Conservation (phyloP, 2,113 vertebrate species). For the Datnioides undecimradiatus region DNA sequence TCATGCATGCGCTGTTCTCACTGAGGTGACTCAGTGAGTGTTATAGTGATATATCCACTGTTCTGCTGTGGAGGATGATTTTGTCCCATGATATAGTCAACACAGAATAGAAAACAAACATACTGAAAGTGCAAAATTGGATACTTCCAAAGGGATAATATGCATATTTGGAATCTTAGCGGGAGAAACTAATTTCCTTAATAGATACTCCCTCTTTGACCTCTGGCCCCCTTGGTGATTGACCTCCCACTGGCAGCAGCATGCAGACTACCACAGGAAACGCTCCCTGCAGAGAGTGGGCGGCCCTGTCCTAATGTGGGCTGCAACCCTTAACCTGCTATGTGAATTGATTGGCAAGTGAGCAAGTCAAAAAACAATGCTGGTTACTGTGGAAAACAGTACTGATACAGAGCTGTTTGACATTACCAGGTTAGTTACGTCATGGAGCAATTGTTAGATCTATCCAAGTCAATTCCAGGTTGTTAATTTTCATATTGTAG, state of each 20-base stretch:
- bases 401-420: not conserved
- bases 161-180: slow-evolving; percentile 37
- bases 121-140: not conserved
- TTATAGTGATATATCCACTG: not conserved
- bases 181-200: slow-evolving; percentile 58
- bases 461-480: not conserved
- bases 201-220: slow-evolving; percentile 42
- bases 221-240: slow-evolving; percentile 42
- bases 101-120: not conserved
- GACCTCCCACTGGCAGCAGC: slow-evolving; percentile 48
- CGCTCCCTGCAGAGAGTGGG: slow-evolving; percentile 61
- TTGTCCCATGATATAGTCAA: not conserved
- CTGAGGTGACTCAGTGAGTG: not conserved
- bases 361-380: slow-evolving; percentile 41
- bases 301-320: slow-evolving; percentile 46
- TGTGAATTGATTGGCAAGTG: slow-evolving; percentile 60
- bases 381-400: slow-evolving; percentile 26
- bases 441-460: not conserved
- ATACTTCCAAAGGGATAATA: slow-evolving; percentile 17
- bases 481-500: not conserved
- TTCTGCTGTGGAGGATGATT: not conserved
- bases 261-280: slow-evolving; percentile 64
- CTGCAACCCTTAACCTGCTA: slow-evolving; percentile 60
- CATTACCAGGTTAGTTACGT: not conserved
- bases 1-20: not conserved